Percentiles rank a stretch among this genome's conserved stretches.
These are phyloP conservation scores for Platyrinchus mystaceus DNA, from an alignment of 2,797 vertebrate species.

Conservation along the genomic window DNA sequence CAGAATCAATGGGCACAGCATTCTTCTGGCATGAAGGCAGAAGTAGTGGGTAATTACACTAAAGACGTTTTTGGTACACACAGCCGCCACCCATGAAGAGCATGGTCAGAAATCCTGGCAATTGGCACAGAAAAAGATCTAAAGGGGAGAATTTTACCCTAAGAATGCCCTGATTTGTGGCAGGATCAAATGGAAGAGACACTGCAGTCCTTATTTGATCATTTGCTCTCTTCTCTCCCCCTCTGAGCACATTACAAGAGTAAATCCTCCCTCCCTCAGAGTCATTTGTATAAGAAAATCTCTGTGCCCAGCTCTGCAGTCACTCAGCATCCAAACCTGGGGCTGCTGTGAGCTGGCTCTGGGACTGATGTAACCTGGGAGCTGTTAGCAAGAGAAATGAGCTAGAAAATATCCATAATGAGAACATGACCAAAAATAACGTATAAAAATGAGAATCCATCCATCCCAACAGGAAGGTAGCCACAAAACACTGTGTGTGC, in stretches of 20 bases:
- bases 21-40: not conserved
- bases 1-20: not conserved
- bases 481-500: not conserved
- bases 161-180: not conserved
- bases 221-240: not conserved
- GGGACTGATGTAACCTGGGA: not conserved
- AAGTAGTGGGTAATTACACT: not conserved
- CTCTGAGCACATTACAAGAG: not conserved
- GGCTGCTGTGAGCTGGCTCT: not conserved
- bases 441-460: not conserved
- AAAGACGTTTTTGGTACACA: not conserved
- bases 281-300: not conserved
- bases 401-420: not conserved
- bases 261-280: not conserved
- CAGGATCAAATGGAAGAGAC: not conserved
- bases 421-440: not conserved
- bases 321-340: not conserved
- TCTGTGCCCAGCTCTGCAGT: not conserved
- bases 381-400: conserved; percentile 11
- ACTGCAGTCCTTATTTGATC: not conserved
- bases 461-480: not conserved
- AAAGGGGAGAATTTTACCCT: not conserved
- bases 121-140: not conserved
- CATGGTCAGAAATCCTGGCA: not conserved
- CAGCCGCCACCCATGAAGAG: not conserved